Conservation (phyloP, 2,888 invertebrate species). For the Brachyopa scutellaris region DNA sequence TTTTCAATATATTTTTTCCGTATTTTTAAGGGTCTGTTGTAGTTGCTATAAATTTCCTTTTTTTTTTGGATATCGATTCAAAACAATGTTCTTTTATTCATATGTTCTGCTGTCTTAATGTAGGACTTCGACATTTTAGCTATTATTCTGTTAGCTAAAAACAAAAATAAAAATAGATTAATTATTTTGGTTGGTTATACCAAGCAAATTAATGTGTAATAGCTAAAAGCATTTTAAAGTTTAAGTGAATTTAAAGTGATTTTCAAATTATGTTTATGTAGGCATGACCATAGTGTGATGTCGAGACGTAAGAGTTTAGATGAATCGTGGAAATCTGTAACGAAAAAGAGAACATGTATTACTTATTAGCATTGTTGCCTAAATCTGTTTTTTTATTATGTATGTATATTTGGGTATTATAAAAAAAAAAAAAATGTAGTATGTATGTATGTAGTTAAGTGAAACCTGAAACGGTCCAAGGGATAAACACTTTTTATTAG, state of each 20-base stretch:
- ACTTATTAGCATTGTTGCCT: too few relatives aligned
- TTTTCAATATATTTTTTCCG: constrained; percentile 6
- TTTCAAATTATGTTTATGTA: background rate
- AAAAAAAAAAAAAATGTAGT: too few relatives aligned
- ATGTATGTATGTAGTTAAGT: too few relatives aligned
- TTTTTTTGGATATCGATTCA: constrained; percentile 35
- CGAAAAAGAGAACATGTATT: constrained; percentile 23
- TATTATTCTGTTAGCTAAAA: constrained; percentile 78
- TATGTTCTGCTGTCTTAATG: constrained; percentile 73
- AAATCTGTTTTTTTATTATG: too few relatives aligned
- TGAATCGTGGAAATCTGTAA: constrained; percentile 39
- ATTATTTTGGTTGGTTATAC: background rate
- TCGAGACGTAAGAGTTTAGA: background rate
- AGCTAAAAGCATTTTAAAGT: background rate
- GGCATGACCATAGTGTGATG: constrained; percentile 8
- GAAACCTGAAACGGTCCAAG: too few relatives aligned
- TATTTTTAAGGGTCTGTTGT: constrained; percentile 26
- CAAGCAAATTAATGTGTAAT: background rate
- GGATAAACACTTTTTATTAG: too few relatives aligned
- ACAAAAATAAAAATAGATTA: constrained; percentile 40
- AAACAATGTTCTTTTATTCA: constrained; percentile 61
- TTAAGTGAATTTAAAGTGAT: too few relatives aligned
- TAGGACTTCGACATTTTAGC: constrained; percentile 80
- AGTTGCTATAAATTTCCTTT: constrained; percentile 28
- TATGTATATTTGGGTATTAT: too few relatives aligned